Evolutionary conservation across 1,140 invertebrate species (phyloP).

Genomic region (silkworm (Bombyx mori)): DNA sequence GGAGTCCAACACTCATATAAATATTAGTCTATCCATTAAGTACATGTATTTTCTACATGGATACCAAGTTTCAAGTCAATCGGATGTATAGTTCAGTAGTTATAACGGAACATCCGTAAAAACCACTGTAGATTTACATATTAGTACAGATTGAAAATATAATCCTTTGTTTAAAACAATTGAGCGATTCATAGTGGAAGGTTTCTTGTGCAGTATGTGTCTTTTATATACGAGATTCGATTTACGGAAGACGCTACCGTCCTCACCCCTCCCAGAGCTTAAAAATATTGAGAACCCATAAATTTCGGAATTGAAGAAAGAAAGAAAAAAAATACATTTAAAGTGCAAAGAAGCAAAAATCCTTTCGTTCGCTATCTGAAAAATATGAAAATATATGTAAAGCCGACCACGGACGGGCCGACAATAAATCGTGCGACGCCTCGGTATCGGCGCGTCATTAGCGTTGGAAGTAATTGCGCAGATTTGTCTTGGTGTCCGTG

Average conservation of each 20-base stretch:
- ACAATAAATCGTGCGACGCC: constrained; percentile 36
- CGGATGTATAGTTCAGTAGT: too few relatives aligned
- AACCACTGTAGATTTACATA: too few relatives aligned
- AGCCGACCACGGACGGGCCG: constrained; percentile 29
- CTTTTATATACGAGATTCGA: too few relatives aligned
- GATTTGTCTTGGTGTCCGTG: constrained; percentile 29
- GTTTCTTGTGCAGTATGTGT: too few relatives aligned
- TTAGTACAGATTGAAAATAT: too few relatives aligned
- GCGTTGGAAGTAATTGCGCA: constrained; percentile 36
- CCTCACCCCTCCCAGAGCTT: not conserved
- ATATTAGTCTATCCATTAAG: too few relatives aligned
- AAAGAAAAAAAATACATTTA: not conserved
- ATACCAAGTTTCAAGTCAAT: too few relatives aligned
- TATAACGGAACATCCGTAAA: too few relatives aligned
- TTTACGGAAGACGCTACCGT: not conserved
- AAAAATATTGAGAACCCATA: not conserved
- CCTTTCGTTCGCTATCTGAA: constrained; percentile 20
- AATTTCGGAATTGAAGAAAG: not conserved
- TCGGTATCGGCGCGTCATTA: constrained; percentile 40
- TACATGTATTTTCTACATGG: too few relatives aligned
- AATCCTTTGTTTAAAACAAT: too few relatives aligned
- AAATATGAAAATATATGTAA: constrained; percentile 46
- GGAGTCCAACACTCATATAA: too few relatives aligned
- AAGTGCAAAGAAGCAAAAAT: constrained; percentile 16
- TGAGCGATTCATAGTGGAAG: too few relatives aligned